phyloP scores from a whole-genome alignment of 2,888 invertebrate genomes.

The Phlogophora meticulosa region DNA sequence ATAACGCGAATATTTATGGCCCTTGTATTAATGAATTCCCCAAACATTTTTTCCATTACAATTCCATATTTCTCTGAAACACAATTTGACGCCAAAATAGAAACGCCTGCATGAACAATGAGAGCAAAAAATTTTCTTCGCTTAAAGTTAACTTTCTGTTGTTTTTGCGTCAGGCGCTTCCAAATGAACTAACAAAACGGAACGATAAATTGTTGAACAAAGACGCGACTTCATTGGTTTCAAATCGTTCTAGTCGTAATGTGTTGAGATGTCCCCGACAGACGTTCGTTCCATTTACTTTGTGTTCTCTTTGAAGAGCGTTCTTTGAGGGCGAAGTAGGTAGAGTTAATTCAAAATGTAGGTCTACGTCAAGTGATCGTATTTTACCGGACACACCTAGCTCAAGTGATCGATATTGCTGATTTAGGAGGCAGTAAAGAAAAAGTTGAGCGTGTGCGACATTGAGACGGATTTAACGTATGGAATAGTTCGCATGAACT shows the following conservation, averaged over 20 bases:
- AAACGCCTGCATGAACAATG: slow-evolving; percentile 73
- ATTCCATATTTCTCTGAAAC: slow-evolving; percentile 48
- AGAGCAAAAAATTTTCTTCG: slow-evolving; percentile 63
- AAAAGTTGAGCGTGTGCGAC: slow-evolving; percentile 32
- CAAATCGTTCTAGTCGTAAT: slow-evolving; percentile 65
- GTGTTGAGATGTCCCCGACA: slow-evolving; percentile 71
- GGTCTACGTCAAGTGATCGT: slow-evolving; percentile 57
- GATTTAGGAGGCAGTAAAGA: slow-evolving; percentile 48
- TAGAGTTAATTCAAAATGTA: slow-evolving; percentile 66
- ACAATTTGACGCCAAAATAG: slow-evolving; percentile 65
- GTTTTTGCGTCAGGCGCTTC: slow-evolving; percentile 74
- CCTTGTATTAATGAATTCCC: slow-evolving; percentile 81
- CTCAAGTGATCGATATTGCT: slow-evolving; percentile 51
- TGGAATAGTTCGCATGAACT: slow-evolving; percentile 31
- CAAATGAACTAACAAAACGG: slow-evolving; percentile 66
- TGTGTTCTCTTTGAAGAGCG: slow-evolving; percentile 66
- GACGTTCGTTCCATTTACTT: slow-evolving; percentile 72
- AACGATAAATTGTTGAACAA: slow-evolving; percentile 70
- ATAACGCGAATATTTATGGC: slow-evolving; percentile 82
- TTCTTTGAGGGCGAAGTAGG: slow-evolving; percentile 52
- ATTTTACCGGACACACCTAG: slow-evolving; percentile 55
- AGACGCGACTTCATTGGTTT: slow-evolving; percentile 68
- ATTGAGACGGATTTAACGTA: slow-evolving; percentile 46
- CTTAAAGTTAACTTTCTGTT: slow-evolving; percentile 63
- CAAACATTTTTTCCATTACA: slow-evolving; percentile 60